A percentile compares a stretch with the other conserved stretches of the same genome.
Evolutionary conservation across 2,113 vertebrate genomes (phyloP).

Genomic region (Gobiocypris rarus): DNA sequence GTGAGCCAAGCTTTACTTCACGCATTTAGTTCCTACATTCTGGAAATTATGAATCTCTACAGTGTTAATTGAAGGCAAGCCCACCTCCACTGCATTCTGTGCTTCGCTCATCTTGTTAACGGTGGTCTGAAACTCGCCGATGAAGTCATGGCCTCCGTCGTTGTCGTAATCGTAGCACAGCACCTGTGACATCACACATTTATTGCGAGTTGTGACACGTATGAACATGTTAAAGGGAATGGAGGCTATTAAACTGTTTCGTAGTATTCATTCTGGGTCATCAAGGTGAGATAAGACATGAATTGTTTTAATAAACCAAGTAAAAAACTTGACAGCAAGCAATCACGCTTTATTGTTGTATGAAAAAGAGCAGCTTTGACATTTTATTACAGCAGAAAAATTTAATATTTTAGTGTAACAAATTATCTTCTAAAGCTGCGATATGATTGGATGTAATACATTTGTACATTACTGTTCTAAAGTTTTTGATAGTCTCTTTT

Average conservation of each 20-base stretch:
- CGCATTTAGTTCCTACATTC: conserved; percentile 15
- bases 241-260: too few species aligned
- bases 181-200: conserved; percentile 74
- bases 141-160: conserved; percentile 96
- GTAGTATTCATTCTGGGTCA: neutral
- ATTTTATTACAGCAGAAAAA: too few species aligned
- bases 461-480: neutral
- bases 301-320: neutral
- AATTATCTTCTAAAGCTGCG: neutral
- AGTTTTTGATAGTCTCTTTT: neutral
- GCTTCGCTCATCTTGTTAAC: conserved; percentile 88
- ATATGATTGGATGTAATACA: neutral
- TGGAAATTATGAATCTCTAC: conserved; percentile 20
- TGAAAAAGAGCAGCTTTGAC: neutral
- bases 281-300: neutral
- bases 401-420: too few species aligned
- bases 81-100: conserved; percentile 84
- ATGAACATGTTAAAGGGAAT: neutral
- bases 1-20: conserved; percentile 29
- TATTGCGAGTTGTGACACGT: neutral
- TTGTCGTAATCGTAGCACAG: conserved; percentile 95
- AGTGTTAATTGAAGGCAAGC: conserved; percentile 25
- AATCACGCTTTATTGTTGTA: neutral
- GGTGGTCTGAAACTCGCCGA: conserved; percentile 91
- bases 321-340: neutral